These are phyloP conservation scores for Vombatus ursinus DNA, from an alignment of 2,113 vertebrate genomes.

Conservation along the genomic window DNA sequence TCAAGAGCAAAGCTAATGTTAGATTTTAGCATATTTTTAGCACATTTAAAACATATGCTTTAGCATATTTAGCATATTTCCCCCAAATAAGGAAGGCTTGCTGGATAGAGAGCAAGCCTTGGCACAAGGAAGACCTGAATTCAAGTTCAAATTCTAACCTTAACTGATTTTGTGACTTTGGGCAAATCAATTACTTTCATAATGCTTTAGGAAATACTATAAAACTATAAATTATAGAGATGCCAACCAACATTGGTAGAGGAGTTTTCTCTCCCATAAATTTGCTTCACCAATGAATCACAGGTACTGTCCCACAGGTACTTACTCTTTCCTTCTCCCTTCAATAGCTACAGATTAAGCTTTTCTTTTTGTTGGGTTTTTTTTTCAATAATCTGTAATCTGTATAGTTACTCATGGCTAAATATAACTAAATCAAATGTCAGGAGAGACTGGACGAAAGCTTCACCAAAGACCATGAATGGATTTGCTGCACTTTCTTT, in stretches of 20 bases:
- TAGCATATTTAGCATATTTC: neutral
- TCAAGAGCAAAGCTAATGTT: neutral
- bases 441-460: neutral
- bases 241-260: neutral
- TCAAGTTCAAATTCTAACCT: too few relatives aligned
- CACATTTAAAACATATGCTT: too few relatives aligned
- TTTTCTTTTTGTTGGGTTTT: too few relatives aligned
- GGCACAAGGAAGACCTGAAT: neutral
- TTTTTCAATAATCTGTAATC: neutral
- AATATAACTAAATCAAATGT: neutral
- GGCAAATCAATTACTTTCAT: neutral
- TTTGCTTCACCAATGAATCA: neutral
- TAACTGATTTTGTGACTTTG: neutral
- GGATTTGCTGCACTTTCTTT: neutral
- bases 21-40: neutral
- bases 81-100: neutral
- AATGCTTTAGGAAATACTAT: neutral
- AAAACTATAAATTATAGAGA: neutral
- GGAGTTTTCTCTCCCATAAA: neutral
- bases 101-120: neutral
- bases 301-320: neutral
- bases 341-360: neutral
- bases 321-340: neutral
- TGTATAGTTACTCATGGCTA: rapidly evolving
- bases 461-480: neutral